A percentile compares a stretch with the other conserved stretches of the same genome.
Evolutionary conservation across 1,140 invertebrate genomes (phyloP).

Genomic region (Drosophila ananassae): DNA sequence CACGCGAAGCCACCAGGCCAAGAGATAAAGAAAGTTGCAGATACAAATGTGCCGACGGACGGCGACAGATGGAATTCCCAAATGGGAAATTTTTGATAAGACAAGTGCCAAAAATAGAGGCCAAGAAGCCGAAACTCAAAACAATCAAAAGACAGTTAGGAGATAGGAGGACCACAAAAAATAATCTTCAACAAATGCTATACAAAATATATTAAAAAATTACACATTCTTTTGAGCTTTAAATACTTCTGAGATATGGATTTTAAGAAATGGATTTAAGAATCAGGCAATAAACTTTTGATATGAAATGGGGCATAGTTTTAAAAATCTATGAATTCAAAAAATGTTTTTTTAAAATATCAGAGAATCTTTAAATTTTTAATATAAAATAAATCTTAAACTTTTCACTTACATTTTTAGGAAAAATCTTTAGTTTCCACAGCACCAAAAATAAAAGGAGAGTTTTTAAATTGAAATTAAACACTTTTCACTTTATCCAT

Average conservation of each 20-base stretch:
- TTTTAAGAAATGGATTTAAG: too few relatives aligned
- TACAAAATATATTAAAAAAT: neutral
- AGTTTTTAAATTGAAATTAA: neutral
- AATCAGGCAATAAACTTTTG: too few relatives aligned
- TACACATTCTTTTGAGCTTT: neutral
- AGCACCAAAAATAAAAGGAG: neutral
- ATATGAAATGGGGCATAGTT: too few relatives aligned
- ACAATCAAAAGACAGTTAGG: constrained; percentile 62
- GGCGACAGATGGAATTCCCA: constrained; percentile 26
- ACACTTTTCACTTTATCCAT: constrained; percentile 20
- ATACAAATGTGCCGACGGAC: constrained; percentile 30
- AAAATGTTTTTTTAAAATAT: too few relatives aligned
- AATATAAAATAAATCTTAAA: neutral
- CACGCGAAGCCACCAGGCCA: constrained; percentile 33
- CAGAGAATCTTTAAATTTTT: neutral
- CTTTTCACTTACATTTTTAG: neutral
- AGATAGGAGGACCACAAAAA: constrained; percentile 5
- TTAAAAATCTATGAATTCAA: too few relatives aligned
- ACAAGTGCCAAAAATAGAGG: constrained; percentile 29
- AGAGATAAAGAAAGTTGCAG: constrained; percentile 8
- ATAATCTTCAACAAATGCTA: neutral
- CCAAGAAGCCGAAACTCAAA: constrained; percentile 24
- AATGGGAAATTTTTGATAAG: constrained; percentile 47
- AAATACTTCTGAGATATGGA: neutral
- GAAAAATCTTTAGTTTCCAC: neutral